Conservation (phyloP, 2,888 invertebrate species). For the Dromius quadrimaculatus region DNA sequence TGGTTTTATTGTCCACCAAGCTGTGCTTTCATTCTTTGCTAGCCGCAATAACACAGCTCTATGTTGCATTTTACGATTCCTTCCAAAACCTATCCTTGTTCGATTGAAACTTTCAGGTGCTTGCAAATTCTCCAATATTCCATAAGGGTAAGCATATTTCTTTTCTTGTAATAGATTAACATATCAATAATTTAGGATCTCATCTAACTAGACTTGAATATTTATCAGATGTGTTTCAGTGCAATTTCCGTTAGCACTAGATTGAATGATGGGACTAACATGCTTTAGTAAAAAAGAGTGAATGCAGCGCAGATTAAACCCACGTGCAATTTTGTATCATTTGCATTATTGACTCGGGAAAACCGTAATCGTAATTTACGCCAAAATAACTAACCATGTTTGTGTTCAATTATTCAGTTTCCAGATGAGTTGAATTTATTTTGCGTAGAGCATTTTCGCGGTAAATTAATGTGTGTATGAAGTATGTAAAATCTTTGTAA, state of each 20-base stretch:
- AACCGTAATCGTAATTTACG: constrained; percentile 40
- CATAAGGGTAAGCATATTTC: not conserved
- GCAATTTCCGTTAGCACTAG: constrained; percentile 1
- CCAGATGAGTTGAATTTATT: constrained; percentile 37
- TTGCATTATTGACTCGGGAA: constrained; percentile 40
- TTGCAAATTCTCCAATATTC: constrained; percentile 17
- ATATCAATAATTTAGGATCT: not conserved
- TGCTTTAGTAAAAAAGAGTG: constrained; percentile 10
- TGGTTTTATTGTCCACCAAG: constrained; percentile 38
- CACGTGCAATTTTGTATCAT: constrained; percentile 12
- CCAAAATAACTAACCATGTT: constrained; percentile 46
- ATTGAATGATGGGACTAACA: not conserved
- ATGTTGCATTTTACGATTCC: constrained; percentile 41
- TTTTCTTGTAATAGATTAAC: not conserved
- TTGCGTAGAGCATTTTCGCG: not conserved
- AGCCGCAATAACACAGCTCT: constrained; percentile 25
- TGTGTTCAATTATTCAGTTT: constrained; percentile 40
- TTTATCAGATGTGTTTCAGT: not conserved
- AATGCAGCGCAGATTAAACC: constrained; percentile 11
- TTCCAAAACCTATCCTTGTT: constrained; percentile 27
- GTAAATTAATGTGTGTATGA: constrained; percentile 23
- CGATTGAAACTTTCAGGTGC: constrained; percentile 29
- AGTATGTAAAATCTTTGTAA: not conserved
- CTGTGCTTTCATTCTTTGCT: constrained; percentile 15
- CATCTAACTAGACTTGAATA: not conserved